Evolutionary conservation across 2,797 vertebrate species (phyloP).

Genomic region (Phaenicophaeus curvirostris): DNA sequence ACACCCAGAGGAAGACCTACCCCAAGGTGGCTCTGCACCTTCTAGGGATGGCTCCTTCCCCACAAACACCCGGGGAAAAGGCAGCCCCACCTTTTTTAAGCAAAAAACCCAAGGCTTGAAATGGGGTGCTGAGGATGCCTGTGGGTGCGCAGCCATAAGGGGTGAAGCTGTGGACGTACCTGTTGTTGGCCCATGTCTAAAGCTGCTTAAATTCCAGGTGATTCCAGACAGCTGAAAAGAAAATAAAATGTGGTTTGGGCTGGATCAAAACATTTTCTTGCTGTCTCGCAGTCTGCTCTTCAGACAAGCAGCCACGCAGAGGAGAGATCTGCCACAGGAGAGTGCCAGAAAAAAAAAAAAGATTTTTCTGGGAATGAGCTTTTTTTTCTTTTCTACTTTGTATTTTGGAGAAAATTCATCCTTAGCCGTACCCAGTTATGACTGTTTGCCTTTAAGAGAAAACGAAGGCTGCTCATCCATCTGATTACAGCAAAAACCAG

Average conservation of each 20-base stretch:
- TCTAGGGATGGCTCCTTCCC: background rate
- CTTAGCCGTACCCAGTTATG: background rate
- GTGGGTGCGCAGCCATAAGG: background rate
- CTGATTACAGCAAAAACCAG: background rate
- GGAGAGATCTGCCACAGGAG: background rate
- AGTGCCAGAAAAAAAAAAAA: background rate
- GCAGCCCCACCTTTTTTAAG: background rate
- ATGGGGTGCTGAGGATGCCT: background rate
- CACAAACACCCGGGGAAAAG: fast-evolving
- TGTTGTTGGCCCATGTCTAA: background rate
- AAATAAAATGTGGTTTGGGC: background rate
- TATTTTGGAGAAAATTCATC: background rate
- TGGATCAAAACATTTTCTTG: background rate
- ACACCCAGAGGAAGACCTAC: background rate
- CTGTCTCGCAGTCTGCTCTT: background rate
- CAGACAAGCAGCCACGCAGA: background rate
- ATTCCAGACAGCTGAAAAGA: background rate
- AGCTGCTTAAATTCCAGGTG: background rate
- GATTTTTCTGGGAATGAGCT: background rate
- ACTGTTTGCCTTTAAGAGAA: fast-evolving
- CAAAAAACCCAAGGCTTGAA: background rate
- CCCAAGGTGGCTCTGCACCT: background rate
- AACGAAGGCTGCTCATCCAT: background rate
- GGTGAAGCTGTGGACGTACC: background rate
- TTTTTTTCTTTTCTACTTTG: background rate